Evolutionary conservation across 2,113 vertebrate species (phyloP), one percentile per base, ranked within the genome.

Genomic region (Pongo pygmaeus): DNA sequence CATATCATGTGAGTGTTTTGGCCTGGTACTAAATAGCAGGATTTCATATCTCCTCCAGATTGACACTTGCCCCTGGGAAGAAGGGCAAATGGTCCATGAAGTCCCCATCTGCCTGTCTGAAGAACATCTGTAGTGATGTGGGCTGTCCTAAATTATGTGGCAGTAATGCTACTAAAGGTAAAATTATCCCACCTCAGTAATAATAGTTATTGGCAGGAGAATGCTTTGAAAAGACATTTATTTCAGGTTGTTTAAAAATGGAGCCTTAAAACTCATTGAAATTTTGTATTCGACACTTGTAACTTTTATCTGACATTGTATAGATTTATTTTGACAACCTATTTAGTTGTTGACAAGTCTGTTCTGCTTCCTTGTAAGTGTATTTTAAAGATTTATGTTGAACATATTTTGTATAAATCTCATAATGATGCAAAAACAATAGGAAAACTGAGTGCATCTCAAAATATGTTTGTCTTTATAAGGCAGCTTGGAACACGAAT

Each of bases 11-110:
- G 87, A 89, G 70, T 6, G 0, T 77, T 93, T 92, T 95, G 84
- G 96, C 94, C 83, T 89, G 35, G 18, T 95, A 90, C 96, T 89
- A 97, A 96, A 91, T 84, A 95, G 70, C 22, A 43, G 77, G 43
- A 93, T 97, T 97, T 96, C 67, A 91, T n/a, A 55, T 91, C 81
- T 97, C 94, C 92, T 80, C 61, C 79, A 97, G 88, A 92, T 85
- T 93, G 93, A 95, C 78, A 89, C 74, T 98, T 92, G 67, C 96
- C 94, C 52, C 90, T 94, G 96, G 94, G 94, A 98, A 97, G 74
- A 91, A 97, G 75, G 74, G 38, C 94, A 98, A 98, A 97, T 96
- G 14, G 32, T 87, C 97, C 97, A 52, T 96, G 97, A 97, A 97
- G 64, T 91, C 95, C 94, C 95, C 91, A 97, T 96, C 97, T 98